Evolutionary conservation across 2,888 invertebrate species (phyloP), one percentile per base, ranked within the genome.

Genomic region (Pedicia rivosa): DNA sequence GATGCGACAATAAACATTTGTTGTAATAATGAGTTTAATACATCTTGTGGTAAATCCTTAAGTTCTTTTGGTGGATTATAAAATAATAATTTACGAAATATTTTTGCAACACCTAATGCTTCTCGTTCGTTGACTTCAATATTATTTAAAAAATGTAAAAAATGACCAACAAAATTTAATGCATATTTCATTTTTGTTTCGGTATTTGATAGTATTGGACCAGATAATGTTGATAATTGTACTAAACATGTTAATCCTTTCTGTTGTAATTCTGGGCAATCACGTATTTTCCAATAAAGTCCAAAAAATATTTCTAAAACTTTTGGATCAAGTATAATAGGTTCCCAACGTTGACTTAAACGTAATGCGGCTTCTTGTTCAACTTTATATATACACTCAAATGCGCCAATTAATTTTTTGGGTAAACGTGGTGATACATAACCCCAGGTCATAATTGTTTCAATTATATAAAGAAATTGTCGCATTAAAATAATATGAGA

Each of bases 191-290:
- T 46, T 42, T 66, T 59, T 2, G 62, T 55, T 35, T 68, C 65
- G 25, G 66, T 64, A 4, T 47, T 50, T 38, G 59, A 48, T 40
- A 74, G 56, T 5, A 77, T 57, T 3, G 62, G 58, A 5, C 79
- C 79, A 51, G 69, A 72, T 20, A 82, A 55, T 12, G 77, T 74
- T 1, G 78, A 75, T 40, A 91, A 61, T 54, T 90, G 90, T 8
- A 81, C 78, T 31, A 92, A 64, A 57, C 90, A 88, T 36, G 73
- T 79, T 39, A 90, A 60, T 1, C 84, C 78, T 42, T 81, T 79
- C 53, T 78, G 78, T 7, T 79, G 72, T 47, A 88, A 64, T 30
- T 78, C 74, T 15, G 78, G 74, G 52, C 78, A 73, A 30, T 72
- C 69, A 32, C 87, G 68, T 5, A 88, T 78, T 63, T 82, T 81